phyloP scores from a whole-genome alignment of 2,113 vertebrate species.

The Aptenodytes patagonicus region DNA sequence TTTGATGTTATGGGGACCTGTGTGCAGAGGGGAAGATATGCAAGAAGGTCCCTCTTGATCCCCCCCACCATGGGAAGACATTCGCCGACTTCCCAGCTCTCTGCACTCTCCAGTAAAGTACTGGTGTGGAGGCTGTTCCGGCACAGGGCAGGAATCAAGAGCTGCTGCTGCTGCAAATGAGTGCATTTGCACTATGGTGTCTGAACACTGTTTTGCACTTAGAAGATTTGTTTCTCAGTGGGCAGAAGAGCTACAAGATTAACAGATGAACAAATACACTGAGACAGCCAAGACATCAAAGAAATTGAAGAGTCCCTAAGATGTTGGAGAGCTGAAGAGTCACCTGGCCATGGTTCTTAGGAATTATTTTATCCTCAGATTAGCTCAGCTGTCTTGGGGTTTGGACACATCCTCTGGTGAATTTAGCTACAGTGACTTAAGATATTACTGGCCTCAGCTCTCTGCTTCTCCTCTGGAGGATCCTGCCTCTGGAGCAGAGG shows the following conservation, averaged over 20 bases:
- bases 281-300: slow-evolving; percentile 14
- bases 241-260: slow-evolving; percentile 25
- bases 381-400: background rate
- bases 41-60: background rate
- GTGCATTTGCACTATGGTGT: background rate
- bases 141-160: background rate
- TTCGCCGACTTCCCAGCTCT: background rate
- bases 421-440: background rate
- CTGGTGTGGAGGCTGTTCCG: background rate
- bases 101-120: background rate
- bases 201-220: background rate
- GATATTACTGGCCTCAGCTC: background rate
- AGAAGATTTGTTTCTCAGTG: slow-evolving; percentile 8
- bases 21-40: background rate
- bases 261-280: slow-evolving; percentile 25
- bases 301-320: background rate
- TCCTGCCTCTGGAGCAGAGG: background rate
- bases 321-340: background rate
- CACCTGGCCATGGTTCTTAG: background rate
- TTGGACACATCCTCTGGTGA: slow-evolving; percentile 7
- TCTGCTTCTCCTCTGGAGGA: background rate
- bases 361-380: slow-evolving; percentile 36
- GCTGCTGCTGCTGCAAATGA: background rate
- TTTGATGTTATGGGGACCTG: background rate
- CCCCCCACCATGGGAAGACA: background rate